phyloP scores from a whole-genome alignment of 1,140 invertebrate species.

The Orchestia grillus region DNA sequence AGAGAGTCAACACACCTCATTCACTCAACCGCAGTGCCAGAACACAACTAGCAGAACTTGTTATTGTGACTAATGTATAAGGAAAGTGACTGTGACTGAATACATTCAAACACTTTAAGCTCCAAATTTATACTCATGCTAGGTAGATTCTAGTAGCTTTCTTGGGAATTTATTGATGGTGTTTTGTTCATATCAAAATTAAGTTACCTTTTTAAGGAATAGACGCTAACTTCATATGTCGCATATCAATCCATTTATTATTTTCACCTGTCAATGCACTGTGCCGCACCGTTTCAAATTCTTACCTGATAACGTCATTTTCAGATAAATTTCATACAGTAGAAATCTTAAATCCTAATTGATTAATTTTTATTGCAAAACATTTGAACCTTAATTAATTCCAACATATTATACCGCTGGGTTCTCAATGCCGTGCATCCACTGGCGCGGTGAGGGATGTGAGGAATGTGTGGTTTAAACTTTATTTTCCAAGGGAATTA shows the following conservation, averaged over 20 bases:
- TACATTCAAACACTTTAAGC: neutral
- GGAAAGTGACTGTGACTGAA: neutral
- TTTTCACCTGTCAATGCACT: constrained; percentile 13
- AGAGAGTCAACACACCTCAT: constrained; percentile 16
- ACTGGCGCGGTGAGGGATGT: too few relatives aligned
- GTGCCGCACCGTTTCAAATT: constrained; percentile 6
- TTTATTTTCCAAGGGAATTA: too few relatives aligned
- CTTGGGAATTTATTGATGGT: neutral
- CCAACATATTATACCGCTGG: too few relatives aligned
- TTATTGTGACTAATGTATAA: constrained; percentile 51
- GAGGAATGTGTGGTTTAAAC: too few relatives aligned
- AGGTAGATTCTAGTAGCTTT: neutral
- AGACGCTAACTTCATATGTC: constrained; percentile 38
- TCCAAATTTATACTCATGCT: neutral
- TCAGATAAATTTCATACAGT: neutral
- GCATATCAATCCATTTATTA: constrained; percentile 49
- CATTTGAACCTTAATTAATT: too few relatives aligned
- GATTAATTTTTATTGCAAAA: neutral
- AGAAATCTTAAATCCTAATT: neutral
- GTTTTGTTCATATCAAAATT: neutral
- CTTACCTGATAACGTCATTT: neutral
- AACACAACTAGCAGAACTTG: constrained; percentile 49
- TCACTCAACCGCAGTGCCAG: constrained; percentile 42
- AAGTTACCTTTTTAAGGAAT: neutral
- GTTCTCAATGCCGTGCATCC: too few relatives aligned